Conservation (phyloP, 37 sponge, comb jelly and placozoan species). For the Geodia barretti region DNA sequence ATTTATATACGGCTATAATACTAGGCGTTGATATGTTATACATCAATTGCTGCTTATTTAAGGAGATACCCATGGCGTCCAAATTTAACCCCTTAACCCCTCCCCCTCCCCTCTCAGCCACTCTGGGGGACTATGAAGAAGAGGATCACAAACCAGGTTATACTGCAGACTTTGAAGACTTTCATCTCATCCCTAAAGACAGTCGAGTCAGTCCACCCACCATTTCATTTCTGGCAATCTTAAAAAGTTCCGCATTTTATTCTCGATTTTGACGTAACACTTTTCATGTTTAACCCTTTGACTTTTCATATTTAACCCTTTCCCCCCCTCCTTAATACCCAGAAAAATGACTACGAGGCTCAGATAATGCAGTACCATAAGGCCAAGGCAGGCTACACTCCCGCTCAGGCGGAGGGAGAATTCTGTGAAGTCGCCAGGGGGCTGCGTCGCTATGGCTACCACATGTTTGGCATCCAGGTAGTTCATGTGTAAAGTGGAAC, state of each 20-base stretch:
- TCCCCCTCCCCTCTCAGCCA: conserved; percentile 13
- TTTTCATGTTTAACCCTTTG: not conserved
- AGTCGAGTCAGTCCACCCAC: not conserved
- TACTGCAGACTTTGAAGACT: conserved; percentile 24
- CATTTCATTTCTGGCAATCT: not conserved
- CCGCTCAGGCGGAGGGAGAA: conserved; percentile 64
- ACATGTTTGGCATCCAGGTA: conserved; percentile 61
- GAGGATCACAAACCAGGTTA: conserved; percentile 39
- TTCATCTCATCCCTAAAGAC: conserved; percentile 36
- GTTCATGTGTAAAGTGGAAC: too few species aligned
- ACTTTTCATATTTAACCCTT: not conserved
- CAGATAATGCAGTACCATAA: conserved; percentile 46
- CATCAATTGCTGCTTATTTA: too few species aligned
- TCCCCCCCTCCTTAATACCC: not conserved
- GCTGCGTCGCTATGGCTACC: conserved; percentile 74
- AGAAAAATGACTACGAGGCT: conserved; percentile 64
- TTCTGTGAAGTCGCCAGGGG: conserved; percentile 60
- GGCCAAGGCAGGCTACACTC: conserved; percentile 57
- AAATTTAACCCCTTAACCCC: conserved; percentile 2
- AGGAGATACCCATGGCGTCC: too few species aligned
- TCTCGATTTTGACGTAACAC: not conserved
- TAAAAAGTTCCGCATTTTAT: not conserved
- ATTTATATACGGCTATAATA: too few species aligned
- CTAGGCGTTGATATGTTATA: too few species aligned
- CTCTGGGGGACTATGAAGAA: conserved; percentile 56